Percentiles rank a stretch among this genome's conserved stretches.
These are phyloP conservation scores for Hestina assimilis DNA, from an alignment of 1,140 invertebrate species.

Conservation along the genomic window DNA sequence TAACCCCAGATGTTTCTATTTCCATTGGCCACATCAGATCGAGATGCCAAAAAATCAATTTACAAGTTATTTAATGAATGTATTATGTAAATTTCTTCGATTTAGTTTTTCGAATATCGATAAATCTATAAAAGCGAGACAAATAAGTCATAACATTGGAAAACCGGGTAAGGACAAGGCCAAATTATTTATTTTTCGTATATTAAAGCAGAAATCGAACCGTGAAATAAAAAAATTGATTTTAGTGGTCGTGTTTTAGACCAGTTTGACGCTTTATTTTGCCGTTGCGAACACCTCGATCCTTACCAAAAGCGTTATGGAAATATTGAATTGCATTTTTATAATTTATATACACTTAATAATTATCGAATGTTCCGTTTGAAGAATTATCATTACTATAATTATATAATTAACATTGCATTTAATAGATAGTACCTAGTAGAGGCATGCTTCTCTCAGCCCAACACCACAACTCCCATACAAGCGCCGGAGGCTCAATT, in stretches of 20 bases:
- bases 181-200: slow-evolving; percentile 44
- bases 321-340: background rate
- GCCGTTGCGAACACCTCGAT: slow-evolving; percentile 10
- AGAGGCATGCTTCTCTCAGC: no score
- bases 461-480: no score
- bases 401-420: background rate
- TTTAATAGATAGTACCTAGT: no score
- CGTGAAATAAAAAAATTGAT: slow-evolving; percentile 39
- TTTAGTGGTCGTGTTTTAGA: slow-evolving; percentile 14
- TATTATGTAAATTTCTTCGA: slow-evolving; percentile 66
- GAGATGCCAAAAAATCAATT: slow-evolving; percentile 67
- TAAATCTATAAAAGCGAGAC: slow-evolving; percentile 66
- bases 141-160: slow-evolving; percentile 75
- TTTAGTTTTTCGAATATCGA: slow-evolving; percentile 58
- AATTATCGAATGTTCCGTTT: no score
- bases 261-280: slow-evolving; percentile 16
- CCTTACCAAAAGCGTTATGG: slow-evolving; percentile 1
- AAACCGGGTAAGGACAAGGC: slow-evolving; percentile 56
- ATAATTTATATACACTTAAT: no score
- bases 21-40: slow-evolving; percentile 37
- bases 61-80: slow-evolving; percentile 63
- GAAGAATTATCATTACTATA: background rate
- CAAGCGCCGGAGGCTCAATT: no score
- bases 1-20: slow-evolving; percentile 47
- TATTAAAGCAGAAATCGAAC: slow-evolving; percentile 50